phyloP scores from a whole-genome alignment of 2,888 invertebrate genomes.

The Lysandra coridon region DNA sequence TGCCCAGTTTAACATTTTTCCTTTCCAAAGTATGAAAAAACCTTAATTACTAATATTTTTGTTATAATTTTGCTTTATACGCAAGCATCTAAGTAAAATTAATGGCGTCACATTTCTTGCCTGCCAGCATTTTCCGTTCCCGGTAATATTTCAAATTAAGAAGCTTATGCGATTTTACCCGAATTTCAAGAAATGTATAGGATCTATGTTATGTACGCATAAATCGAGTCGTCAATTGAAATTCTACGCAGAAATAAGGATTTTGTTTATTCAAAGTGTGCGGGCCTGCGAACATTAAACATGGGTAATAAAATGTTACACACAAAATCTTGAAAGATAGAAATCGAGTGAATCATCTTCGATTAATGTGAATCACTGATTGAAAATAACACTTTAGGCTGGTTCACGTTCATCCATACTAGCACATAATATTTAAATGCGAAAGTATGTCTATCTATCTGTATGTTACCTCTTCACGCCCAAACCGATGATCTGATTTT shows the following conservation, averaged over 20 bases:
- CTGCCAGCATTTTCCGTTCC: background rate
- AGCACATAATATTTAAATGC: no score
- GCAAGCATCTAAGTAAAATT: background rate
- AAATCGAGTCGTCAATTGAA: background rate
- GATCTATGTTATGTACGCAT: no score
- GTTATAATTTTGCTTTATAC: no score
- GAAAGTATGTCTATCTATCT: no score
- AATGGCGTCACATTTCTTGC: background rate
- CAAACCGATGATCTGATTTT: no score
- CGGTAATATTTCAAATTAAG: slow-evolving; percentile 14
- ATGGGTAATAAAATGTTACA: slow-evolving; percentile 58
- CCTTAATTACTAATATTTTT: no score
- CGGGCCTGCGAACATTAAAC: slow-evolving; percentile 50
- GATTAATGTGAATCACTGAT: slow-evolving; percentile 53
- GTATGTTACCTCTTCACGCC: no score
- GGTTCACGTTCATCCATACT: background rate
- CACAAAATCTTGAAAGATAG: slow-evolving; percentile 58
- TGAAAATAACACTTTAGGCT: background rate
- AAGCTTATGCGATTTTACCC: background rate
- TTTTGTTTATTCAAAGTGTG: slow-evolving; percentile 16
- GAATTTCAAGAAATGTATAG: no score
- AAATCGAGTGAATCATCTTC: slow-evolving; percentile 52
- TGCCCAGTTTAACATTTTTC: no score
- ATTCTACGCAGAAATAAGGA: background rate
- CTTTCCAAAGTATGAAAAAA: no score